Evolutionary conservation across 2,113 vertebrate genomes (phyloP).

Genomic region (Trochalopteron elliotii): DNA sequence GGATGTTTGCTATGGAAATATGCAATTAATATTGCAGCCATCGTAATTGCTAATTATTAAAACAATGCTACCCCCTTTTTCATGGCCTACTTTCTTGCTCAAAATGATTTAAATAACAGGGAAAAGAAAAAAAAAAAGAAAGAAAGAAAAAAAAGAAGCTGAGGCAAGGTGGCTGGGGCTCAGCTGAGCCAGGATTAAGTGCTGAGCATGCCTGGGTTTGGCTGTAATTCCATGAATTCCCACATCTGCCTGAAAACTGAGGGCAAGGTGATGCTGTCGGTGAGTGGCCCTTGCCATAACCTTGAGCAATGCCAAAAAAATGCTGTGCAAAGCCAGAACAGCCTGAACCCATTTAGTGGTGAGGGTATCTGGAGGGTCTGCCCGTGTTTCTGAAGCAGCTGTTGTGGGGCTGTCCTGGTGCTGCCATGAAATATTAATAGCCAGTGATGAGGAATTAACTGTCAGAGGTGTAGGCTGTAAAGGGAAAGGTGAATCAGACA

Average conservation of each 20-base stretch:
- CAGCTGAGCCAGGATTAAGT: not conserved
- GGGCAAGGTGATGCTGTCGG: not conserved
- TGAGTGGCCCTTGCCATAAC: not conserved
- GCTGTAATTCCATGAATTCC: not conserved
- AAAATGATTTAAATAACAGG: constrained; percentile 85
- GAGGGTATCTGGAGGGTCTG: not conserved
- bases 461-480: not conserved
- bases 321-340: accelerated
- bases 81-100: constrained; percentile 82
- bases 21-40: constrained; percentile 98
- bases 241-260: not conserved
- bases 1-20: constrained; percentile 88
- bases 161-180: not conserved
- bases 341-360: not conserved
- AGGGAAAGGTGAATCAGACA: not conserved
- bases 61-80: constrained; percentile 86
- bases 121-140: constrained; percentile 1
- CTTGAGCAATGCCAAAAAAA: not conserved
- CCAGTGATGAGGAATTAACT: not conserved
- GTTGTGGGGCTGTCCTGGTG: accelerated
- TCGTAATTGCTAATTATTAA: constrained; percentile 99
- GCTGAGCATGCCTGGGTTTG: not conserved
- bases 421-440: constrained; percentile 36
- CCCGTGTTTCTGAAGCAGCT: not conserved
- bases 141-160: not conserved